Evolutionary conservation across 2,888 invertebrate genomes (phyloP).

Genomic region (Rugalucina vietnamica): DNA sequence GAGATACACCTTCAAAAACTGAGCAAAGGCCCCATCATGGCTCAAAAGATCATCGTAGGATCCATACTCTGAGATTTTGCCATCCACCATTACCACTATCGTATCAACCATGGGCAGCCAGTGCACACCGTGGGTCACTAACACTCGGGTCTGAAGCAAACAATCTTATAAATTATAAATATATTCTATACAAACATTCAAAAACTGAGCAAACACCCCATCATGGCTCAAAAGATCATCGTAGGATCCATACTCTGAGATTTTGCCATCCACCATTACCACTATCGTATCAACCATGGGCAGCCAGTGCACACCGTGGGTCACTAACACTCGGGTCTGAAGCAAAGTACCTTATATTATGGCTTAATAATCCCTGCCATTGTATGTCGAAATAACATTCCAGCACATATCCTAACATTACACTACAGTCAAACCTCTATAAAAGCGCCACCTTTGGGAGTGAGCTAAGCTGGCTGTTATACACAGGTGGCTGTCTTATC

Average conservation of each 20-base stretch:
- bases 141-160: conserved; percentile 89
- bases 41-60: conserved; percentile 94
- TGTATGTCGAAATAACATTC: too few species aligned
- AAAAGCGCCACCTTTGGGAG: too few species aligned
- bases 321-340: conserved; percentile 94
- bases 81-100: conserved; percentile 94
- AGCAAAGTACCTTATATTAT: too few species aligned
- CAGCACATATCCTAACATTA: too few species aligned
- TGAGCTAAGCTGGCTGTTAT: too few species aligned
- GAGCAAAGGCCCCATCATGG: conserved; percentile 88
- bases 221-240: conserved; percentile 93
- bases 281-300: conserved; percentile 95
- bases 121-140: conserved; percentile 98
- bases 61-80: conserved; percentile 94
- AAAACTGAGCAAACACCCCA: conserved; percentile 86
- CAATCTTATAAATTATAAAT: too few species aligned
- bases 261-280: conserved; percentile 93
- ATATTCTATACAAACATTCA: too few species aligned
- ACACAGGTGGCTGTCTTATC: too few species aligned
- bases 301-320: conserved; percentile 96
- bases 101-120: conserved; percentile 95
- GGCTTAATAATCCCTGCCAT: too few species aligned
- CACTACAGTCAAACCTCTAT: too few species aligned
- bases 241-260: conserved; percentile 96
- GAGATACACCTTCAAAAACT: conserved; percentile 85